Evolutionary conservation across 1,140 invertebrate genomes (phyloP).

Genomic region (Drosophila saltans): DNA sequence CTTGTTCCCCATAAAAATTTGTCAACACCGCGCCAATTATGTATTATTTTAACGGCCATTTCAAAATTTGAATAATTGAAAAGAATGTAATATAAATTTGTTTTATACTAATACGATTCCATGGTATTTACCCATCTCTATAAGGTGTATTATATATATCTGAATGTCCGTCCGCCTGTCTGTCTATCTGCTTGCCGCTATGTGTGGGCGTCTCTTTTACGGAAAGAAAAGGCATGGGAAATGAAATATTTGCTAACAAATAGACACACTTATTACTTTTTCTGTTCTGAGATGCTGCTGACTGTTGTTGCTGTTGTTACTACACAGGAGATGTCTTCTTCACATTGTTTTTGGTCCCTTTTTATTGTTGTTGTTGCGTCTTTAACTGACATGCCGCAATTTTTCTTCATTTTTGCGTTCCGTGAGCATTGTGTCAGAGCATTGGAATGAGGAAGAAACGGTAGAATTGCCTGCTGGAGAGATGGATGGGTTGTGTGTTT

Average conservation of each 20-base stretch:
- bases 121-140: conserved; percentile 30
- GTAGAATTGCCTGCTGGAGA: conserved; percentile 31
- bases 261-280: conserved; percentile 81
- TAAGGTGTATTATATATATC: neutral
- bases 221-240: conserved; percentile 65
- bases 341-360: conserved; percentile 66
- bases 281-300: conserved; percentile 70
- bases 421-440: conserved; percentile 33
- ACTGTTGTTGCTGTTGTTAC: conserved; percentile 73
- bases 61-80: conserved; percentile 26
- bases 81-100: conserved; percentile 25
- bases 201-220: conserved; percentile 31
- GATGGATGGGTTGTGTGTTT: conserved; percentile 74
- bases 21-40: neutral
- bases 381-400: conserved; percentile 76
- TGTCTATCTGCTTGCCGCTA: neutral
- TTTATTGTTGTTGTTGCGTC: conserved; percentile 73
- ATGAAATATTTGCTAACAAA: conserved; percentile 80
- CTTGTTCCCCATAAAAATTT: neutral
- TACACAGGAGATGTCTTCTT: conserved; percentile 63
- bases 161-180: conserved; percentile 3
- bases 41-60: neutral
- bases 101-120: conserved; percentile 40
- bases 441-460: conserved; percentile 18
- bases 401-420: conserved; percentile 73